A percentile compares a stretch with the other conserved stretches of the same genome.
phyloP scores from a whole-genome alignment of 2,888 invertebrate species.

The Branchipolynoe longqiensis region DNA sequence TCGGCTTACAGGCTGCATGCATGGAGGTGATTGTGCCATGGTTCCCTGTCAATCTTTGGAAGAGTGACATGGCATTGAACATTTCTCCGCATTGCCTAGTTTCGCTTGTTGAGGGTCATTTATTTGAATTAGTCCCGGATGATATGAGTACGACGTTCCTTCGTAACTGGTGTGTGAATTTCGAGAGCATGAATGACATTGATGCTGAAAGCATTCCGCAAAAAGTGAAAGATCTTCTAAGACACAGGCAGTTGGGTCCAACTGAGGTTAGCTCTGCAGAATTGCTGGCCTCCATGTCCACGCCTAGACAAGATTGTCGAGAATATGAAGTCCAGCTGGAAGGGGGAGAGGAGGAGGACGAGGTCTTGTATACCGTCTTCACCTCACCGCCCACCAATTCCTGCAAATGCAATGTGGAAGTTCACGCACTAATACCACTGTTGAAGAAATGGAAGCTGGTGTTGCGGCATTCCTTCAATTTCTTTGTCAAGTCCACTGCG shows the following conservation, averaged over 20 bases:
- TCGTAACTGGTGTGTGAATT: not conserved
- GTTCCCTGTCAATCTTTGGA: not conserved
- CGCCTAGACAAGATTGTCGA: no score
- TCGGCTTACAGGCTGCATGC: not conserved
- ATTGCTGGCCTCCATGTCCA: no score
- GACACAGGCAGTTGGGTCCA: not conserved
- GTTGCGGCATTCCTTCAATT: not conserved
- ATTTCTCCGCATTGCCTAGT: not conserved
- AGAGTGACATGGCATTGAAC: not conserved
- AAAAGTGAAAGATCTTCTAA: not conserved
- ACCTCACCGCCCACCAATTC: not conserved
- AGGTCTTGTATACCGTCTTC: not conserved
- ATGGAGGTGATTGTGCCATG: not conserved
- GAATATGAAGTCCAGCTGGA: no score
- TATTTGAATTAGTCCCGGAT: not conserved
- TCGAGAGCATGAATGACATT: not conserved
- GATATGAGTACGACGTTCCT: not conserved
- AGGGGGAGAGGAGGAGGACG: not conserved
- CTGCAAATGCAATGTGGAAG: not conserved
- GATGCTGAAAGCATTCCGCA: not conserved
- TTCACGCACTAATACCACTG: not conserved
- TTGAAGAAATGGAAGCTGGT: not conserved
- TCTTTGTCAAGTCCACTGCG: no score
- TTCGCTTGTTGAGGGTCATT: not conserved
- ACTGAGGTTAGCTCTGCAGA: not conserved